These are phyloP conservation scores for Brachyistius frenatus DNA, from an alignment of 2,113 vertebrate species.

Conservation along the genomic window DNA sequence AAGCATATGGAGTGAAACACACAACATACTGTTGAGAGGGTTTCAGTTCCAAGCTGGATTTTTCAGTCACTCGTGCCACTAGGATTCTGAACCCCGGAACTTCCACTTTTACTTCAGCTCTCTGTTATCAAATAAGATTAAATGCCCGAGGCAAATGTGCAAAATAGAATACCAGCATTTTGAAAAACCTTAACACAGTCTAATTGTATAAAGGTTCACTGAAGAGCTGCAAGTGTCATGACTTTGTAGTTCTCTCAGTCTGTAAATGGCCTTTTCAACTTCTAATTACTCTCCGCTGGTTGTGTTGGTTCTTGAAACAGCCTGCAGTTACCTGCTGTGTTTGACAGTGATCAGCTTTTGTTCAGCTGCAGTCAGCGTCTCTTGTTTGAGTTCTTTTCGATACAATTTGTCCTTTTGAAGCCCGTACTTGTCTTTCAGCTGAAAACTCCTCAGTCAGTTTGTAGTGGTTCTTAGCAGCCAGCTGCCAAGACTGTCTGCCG, in stretches of 20 bases:
- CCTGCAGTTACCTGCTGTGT: background rate
- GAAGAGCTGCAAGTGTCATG: background rate
- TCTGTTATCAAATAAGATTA: too few species aligned
- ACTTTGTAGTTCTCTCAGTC: too few species aligned
- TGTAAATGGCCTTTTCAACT: too few species aligned
- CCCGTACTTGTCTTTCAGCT: conserved; percentile 5
- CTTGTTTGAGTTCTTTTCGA: conserved; percentile 1
- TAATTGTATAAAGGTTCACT: background rate
- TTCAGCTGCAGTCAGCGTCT: conserved; percentile 6
- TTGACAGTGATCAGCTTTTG: conserved; percentile 12
- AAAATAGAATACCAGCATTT: background rate
- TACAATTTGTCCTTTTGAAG: conserved; percentile 28
- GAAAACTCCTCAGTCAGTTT: conserved; percentile 41
- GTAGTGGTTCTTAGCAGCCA: conserved; percentile 28
- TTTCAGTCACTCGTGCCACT: too few species aligned
- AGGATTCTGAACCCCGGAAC: too few species aligned
- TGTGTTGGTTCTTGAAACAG: background rate
- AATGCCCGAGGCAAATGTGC: too few species aligned
- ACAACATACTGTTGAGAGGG: too few species aligned
- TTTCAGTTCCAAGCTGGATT: too few species aligned
- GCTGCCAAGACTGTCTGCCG: conserved; percentile 51
- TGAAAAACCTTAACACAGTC: background rate
- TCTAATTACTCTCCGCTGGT: background rate
- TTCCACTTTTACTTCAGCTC: too few species aligned
- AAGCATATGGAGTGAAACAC: too few species aligned